phyloP scores from a whole-genome alignment of 2,797 vertebrate genomes.

The Sternotherus odoratus region DNA sequence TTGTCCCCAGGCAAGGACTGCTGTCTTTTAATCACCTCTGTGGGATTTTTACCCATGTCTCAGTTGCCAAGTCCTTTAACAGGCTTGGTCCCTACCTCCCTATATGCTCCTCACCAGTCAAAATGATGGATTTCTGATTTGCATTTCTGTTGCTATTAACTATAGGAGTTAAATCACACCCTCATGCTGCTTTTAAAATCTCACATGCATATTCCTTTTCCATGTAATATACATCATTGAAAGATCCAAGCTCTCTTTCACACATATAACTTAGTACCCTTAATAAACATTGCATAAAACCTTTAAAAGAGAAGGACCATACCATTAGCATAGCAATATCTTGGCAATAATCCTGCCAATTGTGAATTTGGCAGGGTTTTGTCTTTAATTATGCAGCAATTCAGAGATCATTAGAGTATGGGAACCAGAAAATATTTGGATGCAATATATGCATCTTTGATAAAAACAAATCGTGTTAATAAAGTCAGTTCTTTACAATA shows the following conservation, averaged over 20 bases:
- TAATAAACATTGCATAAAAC: not conserved
- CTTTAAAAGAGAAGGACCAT: not conserved
- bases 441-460: not conserved
- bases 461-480: not conserved
- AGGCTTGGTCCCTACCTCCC: not conserved
- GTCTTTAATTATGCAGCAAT: not conserved
- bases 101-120: not conserved
- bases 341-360: not conserved
- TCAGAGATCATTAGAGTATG: not conserved
- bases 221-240: not conserved
- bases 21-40: not conserved
- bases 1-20: not conserved
- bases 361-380: not conserved
- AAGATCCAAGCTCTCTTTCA: not conserved
- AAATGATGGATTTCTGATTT: not conserved
- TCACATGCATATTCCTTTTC: not conserved
- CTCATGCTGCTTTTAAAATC: not conserved
- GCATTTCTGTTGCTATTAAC: not conserved
- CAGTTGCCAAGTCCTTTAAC: not conserved
- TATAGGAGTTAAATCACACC: not conserved
- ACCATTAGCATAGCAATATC: fast-evolving
- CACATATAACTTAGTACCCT: not conserved
- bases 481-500: not conserved
- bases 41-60: not conserved
- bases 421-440: not conserved